Conservation (phyloP, 37 sponge, comb jelly and placozoan species). For the Spongilla lacustris region DNA sequence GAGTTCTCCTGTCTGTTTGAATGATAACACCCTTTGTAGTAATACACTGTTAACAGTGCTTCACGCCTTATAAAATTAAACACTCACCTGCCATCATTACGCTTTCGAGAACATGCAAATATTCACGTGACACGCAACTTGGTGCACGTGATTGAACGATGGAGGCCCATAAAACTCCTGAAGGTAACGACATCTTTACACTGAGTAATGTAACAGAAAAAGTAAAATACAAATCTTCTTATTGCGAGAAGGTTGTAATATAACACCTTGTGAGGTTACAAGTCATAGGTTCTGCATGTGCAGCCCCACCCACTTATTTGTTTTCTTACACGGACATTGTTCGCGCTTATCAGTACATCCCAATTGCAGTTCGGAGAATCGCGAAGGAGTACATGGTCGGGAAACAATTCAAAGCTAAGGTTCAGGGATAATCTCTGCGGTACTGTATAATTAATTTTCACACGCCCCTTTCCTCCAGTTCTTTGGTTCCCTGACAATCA, state of each 20-base stretch:
- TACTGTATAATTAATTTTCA: neutral
- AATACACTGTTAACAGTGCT: neutral
- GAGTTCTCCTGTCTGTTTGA: too few species aligned
- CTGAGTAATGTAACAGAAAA: too few species aligned
- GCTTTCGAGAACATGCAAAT: neutral
- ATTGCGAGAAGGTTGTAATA: too few species aligned
- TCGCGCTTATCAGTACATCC: neutral
- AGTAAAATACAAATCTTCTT: too few species aligned
- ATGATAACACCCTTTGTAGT: neutral
- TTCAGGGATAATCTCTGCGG: neutral
- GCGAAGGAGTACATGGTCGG: neutral
- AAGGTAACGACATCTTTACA: neutral
- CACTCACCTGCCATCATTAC: neutral
- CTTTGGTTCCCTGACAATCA: constrained; percentile 16
- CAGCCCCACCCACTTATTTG: neutral
- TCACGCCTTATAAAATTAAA: neutral
- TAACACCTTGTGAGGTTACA: too few species aligned
- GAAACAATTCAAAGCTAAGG: neutral
- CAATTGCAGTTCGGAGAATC: neutral
- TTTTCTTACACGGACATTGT: too few species aligned
- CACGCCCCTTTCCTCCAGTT: neutral
- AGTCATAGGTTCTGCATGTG: neutral
- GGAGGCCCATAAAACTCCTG: neutral
- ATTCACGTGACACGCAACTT: neutral
- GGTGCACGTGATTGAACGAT: neutral